phyloP scores from a whole-genome alignment of 2,797 vertebrate species.

The Leucoraja ocellata region DNA sequence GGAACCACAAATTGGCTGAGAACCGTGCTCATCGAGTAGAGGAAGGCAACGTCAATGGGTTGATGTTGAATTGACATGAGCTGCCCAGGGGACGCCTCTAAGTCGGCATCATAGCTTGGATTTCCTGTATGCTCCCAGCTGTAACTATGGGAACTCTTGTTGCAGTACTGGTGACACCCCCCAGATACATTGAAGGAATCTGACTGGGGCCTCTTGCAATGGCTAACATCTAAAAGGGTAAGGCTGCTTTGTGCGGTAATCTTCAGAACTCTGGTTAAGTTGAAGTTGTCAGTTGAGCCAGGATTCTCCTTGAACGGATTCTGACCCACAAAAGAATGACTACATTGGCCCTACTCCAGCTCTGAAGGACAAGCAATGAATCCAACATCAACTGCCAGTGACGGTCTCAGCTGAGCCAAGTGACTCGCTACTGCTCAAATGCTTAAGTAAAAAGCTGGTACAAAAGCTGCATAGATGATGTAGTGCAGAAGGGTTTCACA shows the following conservation, averaged over 20 bases:
- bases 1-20: too few species aligned
- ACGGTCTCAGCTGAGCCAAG: not conserved
- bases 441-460: too few species aligned
- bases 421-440: not conserved
- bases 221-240: not conserved
- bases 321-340: not conserved
- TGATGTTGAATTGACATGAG: too few species aligned
- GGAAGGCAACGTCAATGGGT: too few species aligned
- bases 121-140: not conserved
- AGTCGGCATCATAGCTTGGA: not conserved
- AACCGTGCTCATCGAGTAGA: too few species aligned
- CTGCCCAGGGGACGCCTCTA: not conserved
- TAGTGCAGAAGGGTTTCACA: not conserved
- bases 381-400: not conserved
- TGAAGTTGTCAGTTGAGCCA: not conserved
- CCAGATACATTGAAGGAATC: not conserved
- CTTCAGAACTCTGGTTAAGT: not conserved
- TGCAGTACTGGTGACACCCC: not conserved
- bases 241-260: not conserved
- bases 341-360: not conserved
- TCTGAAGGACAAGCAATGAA: not conserved
- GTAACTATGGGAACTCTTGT: not conserved
- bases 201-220: not conserved
- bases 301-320: not conserved
- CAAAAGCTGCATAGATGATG: not conserved